These are phyloP conservation scores for Gryllus longicercus DNA, from an alignment of 2,888 invertebrate genomes.

Conservation along the genomic window DNA sequence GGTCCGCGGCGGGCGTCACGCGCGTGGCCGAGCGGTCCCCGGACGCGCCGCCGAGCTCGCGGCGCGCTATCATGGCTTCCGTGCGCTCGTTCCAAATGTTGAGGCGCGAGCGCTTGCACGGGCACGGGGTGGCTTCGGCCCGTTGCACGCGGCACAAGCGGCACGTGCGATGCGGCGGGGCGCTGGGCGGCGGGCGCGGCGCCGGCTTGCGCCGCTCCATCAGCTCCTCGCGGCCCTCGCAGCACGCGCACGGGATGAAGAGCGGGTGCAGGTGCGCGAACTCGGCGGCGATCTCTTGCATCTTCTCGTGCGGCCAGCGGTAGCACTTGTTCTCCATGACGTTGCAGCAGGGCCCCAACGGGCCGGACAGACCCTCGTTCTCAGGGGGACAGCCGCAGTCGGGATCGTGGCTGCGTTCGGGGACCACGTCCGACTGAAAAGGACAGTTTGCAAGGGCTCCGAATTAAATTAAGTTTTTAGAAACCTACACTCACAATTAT, in stretches of 20 bases:
- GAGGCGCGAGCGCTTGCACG: neutral
- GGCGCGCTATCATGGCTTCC: neutral
- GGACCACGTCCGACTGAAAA: too few species aligned
- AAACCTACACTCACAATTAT: too few species aligned
- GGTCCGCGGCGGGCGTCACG: neutral
- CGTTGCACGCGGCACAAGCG: neutral
- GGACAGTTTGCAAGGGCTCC: too few species aligned
- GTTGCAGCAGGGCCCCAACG: neutral
- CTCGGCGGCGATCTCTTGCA: neutral
- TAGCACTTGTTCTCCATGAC: neutral
- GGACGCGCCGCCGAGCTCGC: neutral
- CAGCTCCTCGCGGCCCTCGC: neutral
- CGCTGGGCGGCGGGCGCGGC: neutral
- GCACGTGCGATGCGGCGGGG: neutral
- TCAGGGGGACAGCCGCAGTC: neutral
- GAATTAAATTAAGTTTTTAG: too few species aligned
- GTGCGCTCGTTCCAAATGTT: neutral
- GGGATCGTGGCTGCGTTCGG: neutral
- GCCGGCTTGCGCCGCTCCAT: neutral
- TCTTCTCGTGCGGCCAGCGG: neutral
- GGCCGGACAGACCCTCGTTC: neutral
- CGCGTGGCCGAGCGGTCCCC: neutral
- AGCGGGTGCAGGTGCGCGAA: neutral
- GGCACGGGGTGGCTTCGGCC: neutral
- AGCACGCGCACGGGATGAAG: neutral